phyloP scores from a whole-genome alignment of 2,888 invertebrate species.

The Cerastis rubricosa region DNA sequence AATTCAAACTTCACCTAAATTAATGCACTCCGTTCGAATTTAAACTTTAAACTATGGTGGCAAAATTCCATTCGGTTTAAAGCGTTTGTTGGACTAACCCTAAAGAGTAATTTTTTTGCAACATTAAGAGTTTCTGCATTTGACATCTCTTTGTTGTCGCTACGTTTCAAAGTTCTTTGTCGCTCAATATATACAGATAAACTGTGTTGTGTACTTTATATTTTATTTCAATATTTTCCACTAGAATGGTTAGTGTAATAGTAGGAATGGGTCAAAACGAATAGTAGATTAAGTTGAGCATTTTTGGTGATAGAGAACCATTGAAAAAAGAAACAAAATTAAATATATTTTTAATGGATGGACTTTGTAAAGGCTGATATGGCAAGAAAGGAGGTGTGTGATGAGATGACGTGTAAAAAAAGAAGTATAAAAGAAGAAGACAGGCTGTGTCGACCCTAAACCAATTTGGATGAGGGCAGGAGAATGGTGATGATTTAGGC shows the following conservation, averaged over 20 bases:
- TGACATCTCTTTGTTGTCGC: slow-evolving; percentile 69
- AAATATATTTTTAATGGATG: too few relatives aligned
- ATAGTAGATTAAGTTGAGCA: background rate
- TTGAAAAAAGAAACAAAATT: too few relatives aligned
- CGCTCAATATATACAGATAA: slow-evolving; percentile 65
- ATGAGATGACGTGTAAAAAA: too few relatives aligned
- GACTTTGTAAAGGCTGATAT: too few relatives aligned
- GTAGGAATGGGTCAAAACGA: background rate
- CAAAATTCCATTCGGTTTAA: slow-evolving; percentile 34
- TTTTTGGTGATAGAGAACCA: background rate
- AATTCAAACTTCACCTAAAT: slow-evolving; percentile 43
- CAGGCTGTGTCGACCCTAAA: too few relatives aligned
- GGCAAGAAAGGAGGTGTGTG: too few relatives aligned
- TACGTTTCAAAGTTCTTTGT: slow-evolving; percentile 65
- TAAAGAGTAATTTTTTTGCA: slow-evolving; percentile 57
- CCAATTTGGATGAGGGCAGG: too few relatives aligned
- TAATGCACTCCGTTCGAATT: slow-evolving; percentile 14
- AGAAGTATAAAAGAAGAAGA: too few relatives aligned
- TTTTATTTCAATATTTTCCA: slow-evolving; percentile 32
- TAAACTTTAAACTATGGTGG: slow-evolving; percentile 27
- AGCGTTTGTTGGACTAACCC: slow-evolving; percentile 29
- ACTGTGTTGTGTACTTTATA: slow-evolving; percentile 41
- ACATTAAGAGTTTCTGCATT: slow-evolving; percentile 61
- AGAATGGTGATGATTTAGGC: too few relatives aligned
- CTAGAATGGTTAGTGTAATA: background rate